These are phyloP conservation scores for Notothenia coriiceps DNA, from an alignment of 2,113 vertebrate genomes.

Conservation along the genomic window DNA sequence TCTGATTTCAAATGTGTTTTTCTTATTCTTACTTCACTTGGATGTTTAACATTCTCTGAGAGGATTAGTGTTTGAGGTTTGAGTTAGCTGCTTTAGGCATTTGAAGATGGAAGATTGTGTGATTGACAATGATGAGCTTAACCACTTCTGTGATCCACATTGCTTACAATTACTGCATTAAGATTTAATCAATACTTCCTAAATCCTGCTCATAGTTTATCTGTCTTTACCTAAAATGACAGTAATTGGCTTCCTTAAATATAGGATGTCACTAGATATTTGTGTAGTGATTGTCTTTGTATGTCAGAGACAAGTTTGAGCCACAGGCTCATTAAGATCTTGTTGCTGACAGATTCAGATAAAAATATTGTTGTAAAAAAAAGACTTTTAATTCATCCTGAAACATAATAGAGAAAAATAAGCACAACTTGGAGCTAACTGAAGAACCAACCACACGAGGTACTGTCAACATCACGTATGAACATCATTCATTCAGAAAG, in stretches of 20 bases:
- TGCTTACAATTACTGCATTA: background rate
- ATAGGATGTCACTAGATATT: background rate
- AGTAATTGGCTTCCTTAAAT: constrained; percentile 2
- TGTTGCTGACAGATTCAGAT: background rate
- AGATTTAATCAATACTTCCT: constrained; percentile 18
- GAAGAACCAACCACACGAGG: background rate
- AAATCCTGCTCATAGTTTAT: background rate
- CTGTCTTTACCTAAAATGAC: background rate
- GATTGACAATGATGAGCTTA: background rate
- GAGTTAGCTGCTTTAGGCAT: background rate
- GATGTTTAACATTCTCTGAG: background rate
- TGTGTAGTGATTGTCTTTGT: background rate
- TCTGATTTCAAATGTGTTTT: background rate
- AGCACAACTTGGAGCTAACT: background rate
- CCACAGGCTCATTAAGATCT: background rate
- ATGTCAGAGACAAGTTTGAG: constrained; percentile 5
- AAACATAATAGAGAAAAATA: background rate
- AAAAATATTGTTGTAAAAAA: background rate
- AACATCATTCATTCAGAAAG: no score
- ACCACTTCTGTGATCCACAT: background rate
- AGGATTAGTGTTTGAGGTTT: background rate
- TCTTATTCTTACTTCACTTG: background rate
- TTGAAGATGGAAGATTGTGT: no score
- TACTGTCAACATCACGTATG: no score
- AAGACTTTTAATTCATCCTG: background rate